Conservation (phyloP, 2,113 vertebrate species). For the Paradisaea rubra region DNA sequence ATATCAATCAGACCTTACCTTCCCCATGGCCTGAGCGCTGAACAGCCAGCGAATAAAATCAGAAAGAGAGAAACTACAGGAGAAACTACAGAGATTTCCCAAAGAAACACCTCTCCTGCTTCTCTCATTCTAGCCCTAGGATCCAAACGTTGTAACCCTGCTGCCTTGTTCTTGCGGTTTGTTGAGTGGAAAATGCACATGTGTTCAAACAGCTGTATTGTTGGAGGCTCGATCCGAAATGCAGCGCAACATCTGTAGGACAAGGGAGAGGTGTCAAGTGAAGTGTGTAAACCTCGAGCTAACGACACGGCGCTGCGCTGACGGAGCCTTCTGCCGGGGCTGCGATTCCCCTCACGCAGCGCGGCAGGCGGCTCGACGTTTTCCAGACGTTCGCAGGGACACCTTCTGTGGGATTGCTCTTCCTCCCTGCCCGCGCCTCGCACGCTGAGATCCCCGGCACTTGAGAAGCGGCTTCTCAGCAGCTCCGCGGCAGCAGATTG, state of each 20-base stretch:
- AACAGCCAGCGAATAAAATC: background rate
- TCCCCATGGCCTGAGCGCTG: background rate
- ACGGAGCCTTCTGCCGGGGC: slow-evolving; percentile 22
- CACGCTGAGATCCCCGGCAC: background rate
- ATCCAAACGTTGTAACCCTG: slow-evolving; percentile 54
- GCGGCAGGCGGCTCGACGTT: background rate
- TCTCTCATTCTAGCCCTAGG: slow-evolving; percentile 61
- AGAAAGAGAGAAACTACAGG: background rate
- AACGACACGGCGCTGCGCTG: background rate
- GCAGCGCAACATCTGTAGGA: slow-evolving; percentile 56
- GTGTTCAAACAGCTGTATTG: slow-evolving; percentile 62
- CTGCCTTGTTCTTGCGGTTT: slow-evolving; percentile 55
- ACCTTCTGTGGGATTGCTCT: background rate
- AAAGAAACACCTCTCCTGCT: slow-evolving; percentile 21
- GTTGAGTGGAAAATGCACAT: slow-evolving; percentile 72
- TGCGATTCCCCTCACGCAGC: background rate
- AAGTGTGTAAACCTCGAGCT: slow-evolving; percentile 49
- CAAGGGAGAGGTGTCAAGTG: slow-evolving; percentile 55
- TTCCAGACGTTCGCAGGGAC: background rate
- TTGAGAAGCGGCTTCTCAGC: background rate
- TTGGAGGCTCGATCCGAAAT: slow-evolving; percentile 14
- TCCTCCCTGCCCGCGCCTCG: background rate
- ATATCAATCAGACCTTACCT: slow-evolving; percentile 68
- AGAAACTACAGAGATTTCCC: background rate
- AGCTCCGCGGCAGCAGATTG: background rate